phyloP scores from a whole-genome alignment of 2,113 vertebrate genomes.

The Vombatus ursinus region DNA sequence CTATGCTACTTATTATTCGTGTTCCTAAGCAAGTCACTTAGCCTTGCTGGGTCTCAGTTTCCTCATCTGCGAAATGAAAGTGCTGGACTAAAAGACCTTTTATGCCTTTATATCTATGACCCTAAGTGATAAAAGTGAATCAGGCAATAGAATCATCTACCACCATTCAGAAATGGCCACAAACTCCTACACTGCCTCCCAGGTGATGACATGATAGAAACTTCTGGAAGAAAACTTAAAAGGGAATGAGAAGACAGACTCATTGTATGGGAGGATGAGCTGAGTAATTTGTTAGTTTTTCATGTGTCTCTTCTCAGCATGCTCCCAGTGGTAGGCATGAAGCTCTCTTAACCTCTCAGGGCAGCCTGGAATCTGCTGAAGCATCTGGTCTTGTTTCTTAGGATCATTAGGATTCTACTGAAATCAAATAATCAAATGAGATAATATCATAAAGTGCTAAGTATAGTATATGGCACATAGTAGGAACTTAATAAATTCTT shows the following conservation, averaged over 20 bases:
- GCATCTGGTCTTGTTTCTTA: background rate
- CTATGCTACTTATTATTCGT: background rate
- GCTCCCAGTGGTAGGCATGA: background rate
- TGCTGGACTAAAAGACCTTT: background rate
- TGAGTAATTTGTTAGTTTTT: background rate
- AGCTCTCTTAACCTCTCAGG: background rate
- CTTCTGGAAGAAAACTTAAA: background rate
- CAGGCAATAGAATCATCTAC: background rate
- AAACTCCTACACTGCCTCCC: background rate
- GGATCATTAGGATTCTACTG: background rate
- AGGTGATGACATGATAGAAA: background rate
- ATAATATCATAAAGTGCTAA: background rate
- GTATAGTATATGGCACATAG: background rate
- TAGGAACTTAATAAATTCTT: background rate
- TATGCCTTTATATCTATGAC: background rate
- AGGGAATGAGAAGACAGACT: background rate
- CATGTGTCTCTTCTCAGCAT: background rate
- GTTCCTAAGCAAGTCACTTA: slow-evolving; percentile 16
- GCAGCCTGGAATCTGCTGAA: background rate
- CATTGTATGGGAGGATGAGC: background rate
- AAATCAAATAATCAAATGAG: background rate
- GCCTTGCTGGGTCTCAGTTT: background rate
- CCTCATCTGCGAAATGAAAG: background rate
- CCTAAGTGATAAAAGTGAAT: background rate
- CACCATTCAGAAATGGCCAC: background rate